Percentiles rank a stretch among this genome's conserved stretches.
phyloP scores from a whole-genome alignment of 2,113 vertebrate species.

The Ictalurus punctatus region DNA sequence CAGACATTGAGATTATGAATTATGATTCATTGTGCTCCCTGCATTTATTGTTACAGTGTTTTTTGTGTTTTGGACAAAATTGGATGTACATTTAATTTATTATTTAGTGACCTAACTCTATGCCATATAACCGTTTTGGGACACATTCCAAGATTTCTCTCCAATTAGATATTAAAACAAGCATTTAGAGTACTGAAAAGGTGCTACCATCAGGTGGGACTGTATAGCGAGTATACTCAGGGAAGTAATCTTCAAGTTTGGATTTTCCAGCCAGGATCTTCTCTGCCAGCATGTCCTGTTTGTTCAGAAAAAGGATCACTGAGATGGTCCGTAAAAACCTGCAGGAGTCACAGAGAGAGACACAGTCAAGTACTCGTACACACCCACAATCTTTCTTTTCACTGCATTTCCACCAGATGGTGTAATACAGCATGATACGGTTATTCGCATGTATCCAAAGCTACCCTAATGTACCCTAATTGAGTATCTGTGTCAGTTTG shows the following conservation, averaged over 20 bases:
- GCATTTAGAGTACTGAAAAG: not conserved
- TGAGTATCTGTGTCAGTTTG: not conserved
- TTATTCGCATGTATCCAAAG: not conserved
- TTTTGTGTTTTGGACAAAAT: not conserved
- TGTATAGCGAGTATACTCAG: constrained; percentile 89
- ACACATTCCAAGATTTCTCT: not conserved
- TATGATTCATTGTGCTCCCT: not conserved
- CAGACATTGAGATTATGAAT: not conserved
- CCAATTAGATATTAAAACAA: not conserved
- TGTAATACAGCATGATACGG: not conserved
- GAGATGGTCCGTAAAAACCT: constrained; percentile 98
- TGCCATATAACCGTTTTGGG: not conserved
- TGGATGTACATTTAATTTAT: not conserved
- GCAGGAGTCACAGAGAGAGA: constrained; percentile 33
- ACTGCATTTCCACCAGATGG: not conserved
- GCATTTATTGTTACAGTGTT: not conserved
- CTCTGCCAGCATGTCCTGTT: constrained; percentile 96
- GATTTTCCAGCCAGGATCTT: constrained; percentile 98
- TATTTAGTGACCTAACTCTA: not conserved
- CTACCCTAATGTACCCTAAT: not conserved
- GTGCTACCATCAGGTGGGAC: constrained; percentile 84
- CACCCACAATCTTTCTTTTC: not conserved
- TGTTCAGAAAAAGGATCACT: constrained; percentile 97
- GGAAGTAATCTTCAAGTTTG: constrained; percentile 98
- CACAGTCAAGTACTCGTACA: not conserved